Base-by-base conservation (phyloP, 2,113 vertebrate species). In the Mastomys natalensis region DNA sequence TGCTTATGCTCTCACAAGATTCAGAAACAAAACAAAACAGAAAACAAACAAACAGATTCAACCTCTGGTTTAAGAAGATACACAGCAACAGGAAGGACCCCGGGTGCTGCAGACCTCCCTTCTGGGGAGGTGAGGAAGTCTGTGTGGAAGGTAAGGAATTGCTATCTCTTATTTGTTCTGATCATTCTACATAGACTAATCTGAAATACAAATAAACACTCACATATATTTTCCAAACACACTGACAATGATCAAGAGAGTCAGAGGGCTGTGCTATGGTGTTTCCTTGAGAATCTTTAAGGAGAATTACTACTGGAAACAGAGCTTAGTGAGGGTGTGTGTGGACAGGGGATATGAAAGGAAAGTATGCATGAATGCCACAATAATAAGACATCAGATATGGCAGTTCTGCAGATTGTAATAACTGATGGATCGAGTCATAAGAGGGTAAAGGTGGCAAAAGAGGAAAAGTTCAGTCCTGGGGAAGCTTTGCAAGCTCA, bases 81-180 rank as follows among this genome's bases (percentile, higher is more conserved):
- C 40, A n/a, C 19, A 31, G 31, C 8, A 11, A 24, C 21, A 24
- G 6, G 43, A 53, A 12, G 48, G 24, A 93, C 53, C 55, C 55
- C 19, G 55, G 81, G 11, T 2, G 17, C 17, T 74, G 1, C 15
- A 51, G 73, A 55, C 19, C 60, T 11, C 1, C 4, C 21, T 3
- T 16, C 7, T 1, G 7, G 26, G 6, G 51, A 85, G 11, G 9
- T 6, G 9, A 10, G 17, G 78, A 2, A 1, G 21, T 11, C 16
- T 60, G 4, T 72, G 11, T 7, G 22, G 85, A 76, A 53, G 77
- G 26, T 16, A 64, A n/a, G 51, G 2, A 0, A 0, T 43, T 24
- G 31, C 31, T 53, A 0, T 8, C n/a, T 60, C 53, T 64, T 40
- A 19, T 78, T 72, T 84, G 48, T 62, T 80, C 80, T 74, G n/a